Evolutionary conservation across 2,888 invertebrate species (phyloP), one percentile per base, ranked within the genome.

Genomic region (Sclerodermus sp.): DNA sequence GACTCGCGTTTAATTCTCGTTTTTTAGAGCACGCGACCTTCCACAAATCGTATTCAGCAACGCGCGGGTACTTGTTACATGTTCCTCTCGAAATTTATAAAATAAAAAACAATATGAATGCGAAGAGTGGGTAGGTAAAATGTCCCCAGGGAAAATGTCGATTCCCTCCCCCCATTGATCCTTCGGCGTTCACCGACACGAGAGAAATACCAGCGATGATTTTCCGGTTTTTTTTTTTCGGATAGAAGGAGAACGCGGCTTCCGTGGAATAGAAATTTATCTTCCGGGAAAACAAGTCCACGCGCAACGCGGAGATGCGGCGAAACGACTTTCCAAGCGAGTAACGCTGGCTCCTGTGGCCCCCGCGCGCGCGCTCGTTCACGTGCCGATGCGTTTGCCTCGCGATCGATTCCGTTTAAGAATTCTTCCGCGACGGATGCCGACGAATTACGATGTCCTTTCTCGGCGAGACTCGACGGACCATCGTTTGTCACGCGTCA

Each of bases 181-280:
- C n/a, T n/a, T n/a, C n/a, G n/a, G n/a, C n/a, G n/a, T n/a, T n/a
- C n/a, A n/a, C n/a, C 4, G 23, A 23, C 4, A 23, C 3, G 23
- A 23, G 23, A 23, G 23, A 23, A 23, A 23, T 23, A 8, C 23
- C 4, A 23, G 23, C 8, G 23, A 23, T 8, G 8, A 23, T 23
- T 23, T 23, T 23, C 23, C 23, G 23, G 23, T 23, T 23, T 23
- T 5, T 23, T 8, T 23, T 23, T 23, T 5, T 23, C 23, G 23
- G 23, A 23, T 5, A 8, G 23, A 23, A 23, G 23, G 23, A 5
- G 23, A 23, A 23, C 4, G 4, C 8, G 23, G 23, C 56, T 31
- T 50, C 53, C 50, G 15, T 41, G 48, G 58, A 62, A 56, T 59
- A 54, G 56, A 61, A 62, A 62, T 61, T 62, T 45, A 50, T 46